Evolutionary conservation across 2,797 vertebrate genomes (phyloP).

Genomic region (Pteropus rufus): DNA sequence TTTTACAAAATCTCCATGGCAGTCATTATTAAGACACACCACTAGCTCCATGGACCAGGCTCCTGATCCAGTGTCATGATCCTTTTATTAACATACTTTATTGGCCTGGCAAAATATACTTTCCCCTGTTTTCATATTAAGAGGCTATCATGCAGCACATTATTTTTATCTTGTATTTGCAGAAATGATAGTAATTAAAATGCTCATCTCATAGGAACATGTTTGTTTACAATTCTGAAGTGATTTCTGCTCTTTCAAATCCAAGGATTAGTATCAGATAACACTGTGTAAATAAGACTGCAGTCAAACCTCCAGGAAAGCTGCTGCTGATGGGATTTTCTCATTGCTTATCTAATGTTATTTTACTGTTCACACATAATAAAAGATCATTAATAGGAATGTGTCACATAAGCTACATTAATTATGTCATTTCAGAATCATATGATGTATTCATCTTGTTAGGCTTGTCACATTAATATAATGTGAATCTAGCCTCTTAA

Average conservation of each 20-base stretch:
- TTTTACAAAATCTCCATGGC: background rate
- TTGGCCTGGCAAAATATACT: background rate
- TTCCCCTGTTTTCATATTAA: background rate
- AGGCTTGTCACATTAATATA: conserved; percentile 64
- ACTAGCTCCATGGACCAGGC: background rate
- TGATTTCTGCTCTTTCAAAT: conserved; percentile 62
- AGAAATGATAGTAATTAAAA: conserved; percentile 67
- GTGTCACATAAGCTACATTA: conserved; percentile 69
- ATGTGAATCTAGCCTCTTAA: conserved; percentile 55
- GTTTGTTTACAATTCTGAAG: conserved; percentile 68
- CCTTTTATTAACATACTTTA: background rate
- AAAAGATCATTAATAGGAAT: conserved; percentile 72
- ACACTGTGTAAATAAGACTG: conserved; percentile 62
- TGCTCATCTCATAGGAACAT: conserved; percentile 44
- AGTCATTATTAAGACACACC: background rate
- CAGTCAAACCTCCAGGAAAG: conserved; percentile 35
- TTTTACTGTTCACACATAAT: conserved; percentile 74
- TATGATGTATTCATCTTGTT: conserved; percentile 69
- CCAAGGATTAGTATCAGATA: conserved; percentile 67
- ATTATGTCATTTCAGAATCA: conserved; percentile 74
- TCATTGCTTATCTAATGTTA: conserved; percentile 70
- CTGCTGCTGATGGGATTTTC: conserved; percentile 59
- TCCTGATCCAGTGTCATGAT: background rate
- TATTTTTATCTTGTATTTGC: conserved; percentile 57
- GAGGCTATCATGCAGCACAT: background rate